A percentile compares a stretch with the other conserved stretches of the same genome.
Conservation (phyloP, 2,113 vertebrate species). For the Phodopus roborovskii region DNA sequence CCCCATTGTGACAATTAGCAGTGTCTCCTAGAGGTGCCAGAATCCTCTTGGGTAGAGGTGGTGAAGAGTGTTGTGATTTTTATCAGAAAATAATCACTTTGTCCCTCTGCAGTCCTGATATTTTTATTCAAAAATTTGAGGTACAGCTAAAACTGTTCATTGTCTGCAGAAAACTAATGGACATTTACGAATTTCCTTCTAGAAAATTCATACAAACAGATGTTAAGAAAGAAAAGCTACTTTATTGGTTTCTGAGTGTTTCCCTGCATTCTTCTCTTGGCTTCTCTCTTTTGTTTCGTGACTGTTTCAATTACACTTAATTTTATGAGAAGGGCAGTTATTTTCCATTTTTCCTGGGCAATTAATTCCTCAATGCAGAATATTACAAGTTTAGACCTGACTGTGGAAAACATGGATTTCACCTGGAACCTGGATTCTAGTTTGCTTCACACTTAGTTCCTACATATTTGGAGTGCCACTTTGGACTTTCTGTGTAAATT, state of each 20-base stretch:
- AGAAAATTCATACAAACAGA: constrained; percentile 23
- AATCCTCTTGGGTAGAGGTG: neutral
- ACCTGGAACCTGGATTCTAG: neutral
- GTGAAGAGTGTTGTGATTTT: neutral
- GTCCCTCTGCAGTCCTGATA: neutral
- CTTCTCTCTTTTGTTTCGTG: neutral
- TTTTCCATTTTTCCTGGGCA: neutral
- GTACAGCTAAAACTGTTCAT: neutral
- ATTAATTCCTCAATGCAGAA: neutral
- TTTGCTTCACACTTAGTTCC: neutral
- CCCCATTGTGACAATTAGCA: neutral
- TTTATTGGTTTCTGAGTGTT: neutral
- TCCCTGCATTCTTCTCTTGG: neutral
- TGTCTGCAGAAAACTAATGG: neutral
- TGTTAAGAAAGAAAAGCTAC: neutral
- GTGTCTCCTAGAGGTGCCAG: neutral
- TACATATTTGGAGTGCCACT: neutral
- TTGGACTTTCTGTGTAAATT: neutral
- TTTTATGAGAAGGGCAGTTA: neutral
- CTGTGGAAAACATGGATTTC: neutral
- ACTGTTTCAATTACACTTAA: neutral
- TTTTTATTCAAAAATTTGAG: neutral
- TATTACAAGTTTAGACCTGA: neutral
- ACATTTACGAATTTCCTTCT: constrained; percentile 2
- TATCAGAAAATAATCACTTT: neutral